phyloP scores from a whole-genome alignment of 2,888 invertebrate genomes.

The Orthosia gracilis region DNA sequence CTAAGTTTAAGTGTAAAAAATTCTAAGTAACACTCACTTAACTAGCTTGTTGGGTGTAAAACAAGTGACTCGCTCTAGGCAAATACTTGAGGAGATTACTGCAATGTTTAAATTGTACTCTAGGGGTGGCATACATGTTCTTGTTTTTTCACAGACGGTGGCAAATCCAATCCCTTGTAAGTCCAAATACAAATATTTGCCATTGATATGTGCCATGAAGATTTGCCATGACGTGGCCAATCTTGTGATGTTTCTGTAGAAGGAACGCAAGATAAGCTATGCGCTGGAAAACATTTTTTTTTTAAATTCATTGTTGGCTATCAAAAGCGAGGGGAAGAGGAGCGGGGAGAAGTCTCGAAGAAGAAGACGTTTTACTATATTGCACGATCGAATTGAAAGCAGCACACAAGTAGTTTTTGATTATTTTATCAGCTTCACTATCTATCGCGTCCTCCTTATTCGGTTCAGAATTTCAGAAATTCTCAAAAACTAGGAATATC shows the following conservation, averaged over 20 bases:
- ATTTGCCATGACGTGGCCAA: background rate
- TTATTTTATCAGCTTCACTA: background rate
- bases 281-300: background rate
- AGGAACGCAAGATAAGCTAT: background rate
- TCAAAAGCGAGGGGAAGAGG: too few species aligned
- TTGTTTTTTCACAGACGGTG: background rate
- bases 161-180: too few species aligned
- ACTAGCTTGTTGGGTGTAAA: constrained; percentile 65
- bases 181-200: too few species aligned
- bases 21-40: constrained; percentile 59
- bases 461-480: background rate
- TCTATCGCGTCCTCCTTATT: background rate
- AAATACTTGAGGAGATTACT: constrained; percentile 73
- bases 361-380: too few species aligned
- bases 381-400: background rate
- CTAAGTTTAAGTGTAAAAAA: constrained; percentile 36
- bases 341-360: background rate
- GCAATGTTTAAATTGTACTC: constrained; percentile 69
- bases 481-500: background rate
- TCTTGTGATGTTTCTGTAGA: background rate
- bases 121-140: constrained; percentile 68
- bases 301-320: background rate
- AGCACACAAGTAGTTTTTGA: background rate
- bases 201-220: too few species aligned
- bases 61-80: constrained; percentile 77